phyloP scores from a whole-genome alignment of 2,113 vertebrate genomes.

The Scalopus aquaticus region DNA sequence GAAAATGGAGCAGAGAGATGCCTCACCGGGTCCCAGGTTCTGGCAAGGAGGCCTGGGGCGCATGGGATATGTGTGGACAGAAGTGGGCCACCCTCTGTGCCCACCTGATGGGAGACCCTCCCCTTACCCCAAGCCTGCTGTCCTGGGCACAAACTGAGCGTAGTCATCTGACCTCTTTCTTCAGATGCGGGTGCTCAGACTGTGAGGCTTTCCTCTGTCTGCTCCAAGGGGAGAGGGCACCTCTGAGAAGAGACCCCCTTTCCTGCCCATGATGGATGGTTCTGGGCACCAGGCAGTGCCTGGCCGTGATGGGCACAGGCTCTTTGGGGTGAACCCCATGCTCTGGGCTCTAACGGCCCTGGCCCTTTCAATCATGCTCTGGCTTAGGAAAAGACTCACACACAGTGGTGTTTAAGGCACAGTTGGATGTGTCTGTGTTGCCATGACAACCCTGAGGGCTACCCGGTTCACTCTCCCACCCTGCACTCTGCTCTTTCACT shows the following conservation, averaged over 20 bases:
- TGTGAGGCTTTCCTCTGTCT: background rate
- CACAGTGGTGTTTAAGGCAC: background rate
- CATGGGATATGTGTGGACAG: background rate
- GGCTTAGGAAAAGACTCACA: background rate
- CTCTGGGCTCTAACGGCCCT: background rate
- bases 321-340: background rate
- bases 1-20: background rate
- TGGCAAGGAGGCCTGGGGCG: background rate
- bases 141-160: too few relatives aligned
- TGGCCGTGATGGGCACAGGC: background rate
- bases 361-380: background rate
- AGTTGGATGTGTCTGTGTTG: slow-evolving; percentile 73
- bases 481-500: background rate
- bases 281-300: background rate
- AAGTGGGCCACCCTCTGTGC: background rate
- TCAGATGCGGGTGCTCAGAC: background rate
- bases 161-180: background rate
- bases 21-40: background rate
- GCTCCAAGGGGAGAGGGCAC: background rate
- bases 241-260: background rate
- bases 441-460: slow-evolving; percentile 70
- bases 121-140: accelerated
- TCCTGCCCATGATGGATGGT: background rate
- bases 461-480: slow-evolving; percentile 43
- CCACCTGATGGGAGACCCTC: background rate